A percentile compares a stretch with the other conserved stretches of the same genome.
Conservation (phyloP, 2,797 vertebrate species). For the Amblyraja radiata region DNA sequence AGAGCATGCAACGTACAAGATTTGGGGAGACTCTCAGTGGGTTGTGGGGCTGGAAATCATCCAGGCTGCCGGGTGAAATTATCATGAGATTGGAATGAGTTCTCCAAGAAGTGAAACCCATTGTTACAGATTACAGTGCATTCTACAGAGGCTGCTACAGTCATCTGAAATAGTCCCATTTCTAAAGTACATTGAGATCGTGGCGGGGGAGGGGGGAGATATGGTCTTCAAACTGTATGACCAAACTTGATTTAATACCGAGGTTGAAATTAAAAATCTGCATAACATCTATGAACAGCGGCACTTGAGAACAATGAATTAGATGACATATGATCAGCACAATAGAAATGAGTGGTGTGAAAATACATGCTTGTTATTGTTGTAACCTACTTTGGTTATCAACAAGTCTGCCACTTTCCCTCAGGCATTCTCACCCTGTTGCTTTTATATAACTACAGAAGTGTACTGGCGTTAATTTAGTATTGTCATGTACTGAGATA, state of each 20-base stretch:
- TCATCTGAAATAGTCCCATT: not conserved
- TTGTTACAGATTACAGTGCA: not conserved
- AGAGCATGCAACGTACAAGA: not conserved
- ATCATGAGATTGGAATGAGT: not conserved
- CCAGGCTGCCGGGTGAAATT: no score
- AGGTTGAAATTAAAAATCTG: not conserved
- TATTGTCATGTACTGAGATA: no score
- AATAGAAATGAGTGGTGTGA: not conserved
- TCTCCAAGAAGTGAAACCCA: not conserved
- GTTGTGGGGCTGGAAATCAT: not conserved
- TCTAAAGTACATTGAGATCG: not conserved
- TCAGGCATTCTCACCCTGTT: no score
- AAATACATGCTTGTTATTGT: not conserved
- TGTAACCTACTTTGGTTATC: not conserved
- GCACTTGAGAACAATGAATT: not conserved
- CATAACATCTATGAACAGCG: not conserved
- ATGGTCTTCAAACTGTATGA: not conserved
- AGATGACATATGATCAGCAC: not conserved
- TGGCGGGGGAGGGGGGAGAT: not conserved
- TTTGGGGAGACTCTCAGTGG: no score
- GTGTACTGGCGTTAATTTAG: no score
- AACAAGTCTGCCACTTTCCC: not conserved
- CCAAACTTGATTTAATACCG: no score
- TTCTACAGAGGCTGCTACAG: not conserved
- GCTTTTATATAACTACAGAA: no score